These are phyloP conservation scores for Halocynthia aurantium DNA, from an alignment of 23 tunicate genomes.

Conservation along the genomic window DNA sequence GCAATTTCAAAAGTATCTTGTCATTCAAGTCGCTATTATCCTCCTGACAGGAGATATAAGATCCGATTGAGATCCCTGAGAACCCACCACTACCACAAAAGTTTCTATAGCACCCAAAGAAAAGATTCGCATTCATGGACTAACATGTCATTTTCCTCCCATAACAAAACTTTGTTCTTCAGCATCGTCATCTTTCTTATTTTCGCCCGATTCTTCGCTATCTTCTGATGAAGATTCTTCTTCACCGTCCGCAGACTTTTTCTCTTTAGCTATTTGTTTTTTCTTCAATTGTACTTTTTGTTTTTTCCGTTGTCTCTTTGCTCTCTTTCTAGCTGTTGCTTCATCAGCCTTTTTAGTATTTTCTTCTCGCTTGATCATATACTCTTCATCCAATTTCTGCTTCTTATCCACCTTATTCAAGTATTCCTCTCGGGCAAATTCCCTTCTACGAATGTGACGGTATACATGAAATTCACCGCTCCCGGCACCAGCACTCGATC, in stretches of 20 bases:
- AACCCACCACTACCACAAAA: too few species aligned
- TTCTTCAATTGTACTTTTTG: conserved; percentile 41
- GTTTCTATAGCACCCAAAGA: too few species aligned
- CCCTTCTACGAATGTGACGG: conserved; percentile 84
- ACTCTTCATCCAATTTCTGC: conserved; percentile 63
- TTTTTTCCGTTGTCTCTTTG: conserved; percentile 71
- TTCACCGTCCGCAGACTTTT: conserved; percentile 13
- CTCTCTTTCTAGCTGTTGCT: conserved; percentile 76
- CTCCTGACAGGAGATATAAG: too few species aligned
- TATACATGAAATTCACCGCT: conserved; percentile 98
- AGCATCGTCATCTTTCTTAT: conserved; percentile 9
- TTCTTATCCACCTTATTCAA: conserved; percentile 40
- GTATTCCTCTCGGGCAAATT: conserved; percentile 65
- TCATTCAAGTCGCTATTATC: too few species aligned
- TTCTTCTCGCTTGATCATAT: conserved; percentile 27
- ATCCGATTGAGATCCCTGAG: too few species aligned
- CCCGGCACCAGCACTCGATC: conserved; percentile 97
- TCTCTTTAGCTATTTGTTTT: conserved; percentile 13
- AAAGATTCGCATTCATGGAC: background rate
- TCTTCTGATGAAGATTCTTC: conserved; percentile 1
- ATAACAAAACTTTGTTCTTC: conserved; percentile 30
- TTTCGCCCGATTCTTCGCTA: background rate
- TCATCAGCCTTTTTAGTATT: conserved; percentile 55
- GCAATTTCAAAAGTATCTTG: too few species aligned
- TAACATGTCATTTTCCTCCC: conserved; percentile 12